A percentile compares a stretch with the other conserved stretches of the same genome.
These are phyloP conservation scores for Clusia tigrina DNA, from an alignment of 2,888 invertebrate species.

Conservation along the genomic window DNA sequence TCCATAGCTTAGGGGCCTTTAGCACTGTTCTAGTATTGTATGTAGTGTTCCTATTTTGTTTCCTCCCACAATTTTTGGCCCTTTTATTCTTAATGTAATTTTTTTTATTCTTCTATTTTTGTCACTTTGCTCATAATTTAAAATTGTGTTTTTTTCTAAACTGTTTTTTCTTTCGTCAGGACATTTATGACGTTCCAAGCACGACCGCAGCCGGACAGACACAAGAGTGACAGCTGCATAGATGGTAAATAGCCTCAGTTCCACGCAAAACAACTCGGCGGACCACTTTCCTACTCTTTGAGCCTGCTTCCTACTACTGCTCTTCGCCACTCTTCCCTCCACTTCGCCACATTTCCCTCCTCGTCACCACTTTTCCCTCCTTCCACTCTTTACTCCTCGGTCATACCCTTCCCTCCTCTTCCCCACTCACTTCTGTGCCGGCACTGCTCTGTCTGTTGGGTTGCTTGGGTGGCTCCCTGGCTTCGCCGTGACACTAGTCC, in stretches of 20 bases:
- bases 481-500: too few relatives aligned
- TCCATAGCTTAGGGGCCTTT: not conserved
- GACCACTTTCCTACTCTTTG: too few relatives aligned
- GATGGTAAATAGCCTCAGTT: slow-evolving; percentile 4
- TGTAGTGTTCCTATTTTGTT: not conserved
- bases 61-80: not conserved
- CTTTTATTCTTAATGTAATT: not conserved
- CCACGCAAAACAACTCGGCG: too few relatives aligned
- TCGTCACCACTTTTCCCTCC: too few relatives aligned
- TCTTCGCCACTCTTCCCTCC: too few relatives aligned
- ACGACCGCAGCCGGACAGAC: slow-evolving; percentile 11
- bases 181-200: not conserved
- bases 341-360: too few relatives aligned
- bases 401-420: too few relatives aligned
- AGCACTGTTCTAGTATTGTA: too few relatives aligned
- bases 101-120: not conserved
- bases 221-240: not conserved
- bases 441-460: not conserved
- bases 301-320: too few relatives aligned
- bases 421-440: not conserved
- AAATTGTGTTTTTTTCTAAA: too few relatives aligned
- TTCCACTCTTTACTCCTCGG: too few relatives aligned
- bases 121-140: slow-evolving; percentile 48
- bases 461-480: too few relatives aligned
- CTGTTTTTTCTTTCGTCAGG: slow-evolving; percentile 29